Base-by-base conservation (phyloP, 2,888 invertebrate species). In the Disparrhopalites patrizii region DNA sequence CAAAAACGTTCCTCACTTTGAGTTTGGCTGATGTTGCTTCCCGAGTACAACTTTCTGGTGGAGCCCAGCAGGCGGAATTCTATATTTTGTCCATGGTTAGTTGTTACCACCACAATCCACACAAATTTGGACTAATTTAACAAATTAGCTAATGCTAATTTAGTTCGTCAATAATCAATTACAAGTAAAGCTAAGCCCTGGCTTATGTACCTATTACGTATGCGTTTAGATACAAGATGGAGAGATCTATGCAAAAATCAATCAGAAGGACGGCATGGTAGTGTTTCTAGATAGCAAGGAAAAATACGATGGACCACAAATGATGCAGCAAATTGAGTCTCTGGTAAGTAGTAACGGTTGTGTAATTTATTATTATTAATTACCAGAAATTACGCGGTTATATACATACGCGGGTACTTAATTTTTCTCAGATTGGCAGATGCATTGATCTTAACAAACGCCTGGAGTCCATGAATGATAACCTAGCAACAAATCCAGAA, bases 191-290 rank as follows among this genome's bases (percentile, higher is more conserved):
- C 18, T n/a, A n/a, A 15, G 18, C 18, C 8, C 8, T 7, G 7
- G 18, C 5, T 7, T 23, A 8, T 27, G 7, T 52, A 28, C 5
- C 10, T 55, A 27, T 55, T 10, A 2, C 20, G 20, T 54, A 5
- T 51, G 33, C 10, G n/a, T 73, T 30, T 72, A 95, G 94, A 97
- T 98, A 77, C 94, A 95, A 81, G 93, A 94, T 79, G 91, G 92
- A 62, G 94, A 96, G 82, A 97, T 98, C 76, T 95, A 89, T 82
- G 97, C 97, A 28, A 91, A 91, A 77, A 96, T 98, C 73, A 95
- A 96, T 82, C 93, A 96, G 81, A 93, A 92, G 80, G 96, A 97
- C 81, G 96, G 97, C 15, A 97, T 97, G 96, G 96, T 98, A 18
- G 85, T 93, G 62, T 98, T 98, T 79, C 87, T 92, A 75, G 96